Conservation (phyloP, 2,888 invertebrate species). For the Zaprionus obscuricornis region DNA sequence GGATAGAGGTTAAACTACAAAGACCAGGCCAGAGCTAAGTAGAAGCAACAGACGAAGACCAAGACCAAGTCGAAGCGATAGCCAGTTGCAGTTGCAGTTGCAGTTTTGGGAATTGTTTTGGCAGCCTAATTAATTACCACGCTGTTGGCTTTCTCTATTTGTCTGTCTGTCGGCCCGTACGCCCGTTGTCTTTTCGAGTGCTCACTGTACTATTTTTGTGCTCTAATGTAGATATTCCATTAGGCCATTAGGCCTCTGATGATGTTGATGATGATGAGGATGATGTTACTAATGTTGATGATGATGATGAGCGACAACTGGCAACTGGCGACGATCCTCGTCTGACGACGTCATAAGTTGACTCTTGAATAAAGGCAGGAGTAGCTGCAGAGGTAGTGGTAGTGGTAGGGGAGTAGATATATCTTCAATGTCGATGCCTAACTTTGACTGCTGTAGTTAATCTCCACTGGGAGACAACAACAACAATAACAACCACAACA, state of each 20-base stretch:
- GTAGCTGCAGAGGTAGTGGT: background rate
- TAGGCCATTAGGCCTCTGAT: conserved; percentile 50
- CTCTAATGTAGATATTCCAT: conserved; percentile 72
- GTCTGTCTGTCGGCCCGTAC: background rate
- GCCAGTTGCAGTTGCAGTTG: conserved; percentile 32
- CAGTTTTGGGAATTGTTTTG: conserved; percentile 33
- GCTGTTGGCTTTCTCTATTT: conserved; percentile 73
- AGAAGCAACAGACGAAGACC: background rate
- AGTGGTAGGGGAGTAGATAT: background rate
- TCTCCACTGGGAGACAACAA: conserved; percentile 45
- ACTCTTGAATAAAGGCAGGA: too few species aligned
- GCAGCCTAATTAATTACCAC: conserved; percentile 71
- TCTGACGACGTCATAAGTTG: conserved; percentile 68
- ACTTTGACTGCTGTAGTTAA: conserved; percentile 64
- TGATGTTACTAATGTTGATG: conserved; percentile 8
- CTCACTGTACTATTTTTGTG: conserved; percentile 6
- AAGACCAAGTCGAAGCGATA: conserved; percentile 36
- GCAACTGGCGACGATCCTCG: conserved; percentile 26
- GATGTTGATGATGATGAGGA: conserved; percentile 41
- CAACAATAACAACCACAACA: conserved; percentile 41
- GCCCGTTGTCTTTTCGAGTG: conserved; percentile 10
- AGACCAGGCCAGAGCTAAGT: conserved; percentile 12
- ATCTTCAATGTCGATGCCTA: conserved; percentile 22
- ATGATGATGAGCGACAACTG: conserved; percentile 3
- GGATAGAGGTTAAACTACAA: conserved; percentile 63